Evolutionary conservation across 2,797 vertebrate genomes (phyloP).

Genomic region (Acestrorhynchus altus): DNA sequence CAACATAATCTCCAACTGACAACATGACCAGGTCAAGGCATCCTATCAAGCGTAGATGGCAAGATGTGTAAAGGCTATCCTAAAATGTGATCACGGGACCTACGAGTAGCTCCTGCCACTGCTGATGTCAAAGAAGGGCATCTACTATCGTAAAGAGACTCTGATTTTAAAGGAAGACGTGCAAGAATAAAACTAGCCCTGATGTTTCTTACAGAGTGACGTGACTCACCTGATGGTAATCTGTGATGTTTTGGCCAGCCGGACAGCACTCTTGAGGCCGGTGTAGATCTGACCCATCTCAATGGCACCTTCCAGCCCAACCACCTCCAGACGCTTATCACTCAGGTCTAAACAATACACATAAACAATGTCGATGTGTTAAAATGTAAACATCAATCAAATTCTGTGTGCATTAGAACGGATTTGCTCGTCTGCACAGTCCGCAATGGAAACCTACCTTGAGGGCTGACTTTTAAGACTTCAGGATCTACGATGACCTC

Average conservation of each 20-base stretch:
- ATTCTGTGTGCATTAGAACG: too few species aligned
- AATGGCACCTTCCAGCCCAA: constrained; percentile 88
- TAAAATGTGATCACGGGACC: too few species aligned
- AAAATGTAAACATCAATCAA: too few species aligned
- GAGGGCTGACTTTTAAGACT: constrained; percentile 84
- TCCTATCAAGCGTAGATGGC: too few species aligned
- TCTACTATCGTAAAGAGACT: too few species aligned
- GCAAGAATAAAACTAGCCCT: too few species aligned
- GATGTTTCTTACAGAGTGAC: neutral
- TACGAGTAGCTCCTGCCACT: neutral
- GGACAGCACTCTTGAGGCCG: constrained; percentile 87
- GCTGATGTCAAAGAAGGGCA: too few species aligned
- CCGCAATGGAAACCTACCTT: constrained; percentile 75
- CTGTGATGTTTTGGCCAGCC: constrained; percentile 88
- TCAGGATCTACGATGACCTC: constrained; percentile 86
- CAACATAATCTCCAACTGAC: too few species aligned
- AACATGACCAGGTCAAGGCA: too few species aligned
- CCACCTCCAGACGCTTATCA: constrained; percentile 89
- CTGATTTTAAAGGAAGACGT: too few species aligned
- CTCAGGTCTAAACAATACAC: constrained; percentile 79
- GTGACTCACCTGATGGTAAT: constrained; percentile 86
- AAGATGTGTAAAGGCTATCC: too few species aligned
- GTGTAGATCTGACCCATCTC: constrained; percentile 97
- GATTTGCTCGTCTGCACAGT: neutral
- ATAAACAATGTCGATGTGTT: too few species aligned